Base-by-base conservation (phyloP, 2,113 vertebrate species). In the Dicentrarchus labrax region DNA sequence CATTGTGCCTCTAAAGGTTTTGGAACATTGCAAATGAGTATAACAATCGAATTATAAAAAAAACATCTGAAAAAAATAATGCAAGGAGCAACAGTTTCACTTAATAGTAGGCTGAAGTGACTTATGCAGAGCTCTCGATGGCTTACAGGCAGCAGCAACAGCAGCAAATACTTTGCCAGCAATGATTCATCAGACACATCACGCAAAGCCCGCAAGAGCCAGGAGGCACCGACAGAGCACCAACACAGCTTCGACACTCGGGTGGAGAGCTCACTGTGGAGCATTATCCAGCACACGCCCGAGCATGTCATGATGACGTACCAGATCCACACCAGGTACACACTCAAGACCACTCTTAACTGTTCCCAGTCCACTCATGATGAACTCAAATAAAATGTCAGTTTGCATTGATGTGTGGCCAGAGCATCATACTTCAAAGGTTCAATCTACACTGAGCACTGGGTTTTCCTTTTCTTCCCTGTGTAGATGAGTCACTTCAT, bases 241-340 rank as follows among this genome's bases (percentile, higher is more conserved):
- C 83, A 90, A 5, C 91, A 66, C 80, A 56, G 53, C 80, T 94
- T 95, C 10, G 92, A 92, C 79, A 73, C 78, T 36, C 83, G 48
- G 1, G 94, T 83, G 48, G 93, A 94, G 88, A 96, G 95, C 73
- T 93, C 97, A 17, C 78, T 96, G 77, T 97, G 96, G 96, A 92
- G 59, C 90, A 95, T 95, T 94, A 96, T 97, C 88, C 93, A 96
- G 76, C 93, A 88, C 64, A 96, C 93, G 0, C 93, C 96, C 0
- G 94, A 97, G 41, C 70, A 1, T 15, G 74, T 96, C 86, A 95
- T 97, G 86, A 97, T 97, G 96, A 97, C 95, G 0, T 97, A 97
- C 88, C 97, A 97, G 94, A 93, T 98, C 41, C 96, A 94, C 6
- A 86, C 95, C 92, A 97, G 97, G 97, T 98, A 95, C 84, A 88